Evolutionary conservation across 2,113 vertebrate genomes (phyloP).

Genomic region (Jacana jacana): DNA sequence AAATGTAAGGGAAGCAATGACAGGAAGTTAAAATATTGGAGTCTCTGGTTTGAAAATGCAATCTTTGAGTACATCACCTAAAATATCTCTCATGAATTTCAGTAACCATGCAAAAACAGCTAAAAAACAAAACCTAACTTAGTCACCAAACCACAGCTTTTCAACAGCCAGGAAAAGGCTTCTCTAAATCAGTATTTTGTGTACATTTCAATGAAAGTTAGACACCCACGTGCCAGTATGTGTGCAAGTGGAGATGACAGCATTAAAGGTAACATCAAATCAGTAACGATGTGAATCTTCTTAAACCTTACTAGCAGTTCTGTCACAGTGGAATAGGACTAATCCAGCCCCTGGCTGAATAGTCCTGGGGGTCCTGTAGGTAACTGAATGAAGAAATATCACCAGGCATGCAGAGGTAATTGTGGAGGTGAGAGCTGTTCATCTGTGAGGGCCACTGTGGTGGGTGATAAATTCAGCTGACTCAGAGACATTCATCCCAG

Average conservation of each 20-base stretch:
- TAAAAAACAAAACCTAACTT: slow-evolving; percentile 23
- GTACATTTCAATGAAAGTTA: not conserved
- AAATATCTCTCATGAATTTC: slow-evolving; percentile 23
- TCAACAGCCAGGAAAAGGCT: not conserved
- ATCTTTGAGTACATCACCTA: not conserved
- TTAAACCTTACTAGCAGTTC: not conserved
- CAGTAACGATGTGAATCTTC: not conserved
- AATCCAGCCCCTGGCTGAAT: not conserved
- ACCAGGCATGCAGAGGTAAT: not conserved
- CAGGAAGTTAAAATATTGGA: not conserved
- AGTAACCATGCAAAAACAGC: not conserved
- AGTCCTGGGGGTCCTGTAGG: not conserved
- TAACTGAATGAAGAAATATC: not conserved
- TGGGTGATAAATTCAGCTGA: not conserved
- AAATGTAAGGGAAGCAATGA: slow-evolving; percentile 7
- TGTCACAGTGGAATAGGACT: not conserved
- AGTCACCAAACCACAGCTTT: slow-evolving; percentile 24
- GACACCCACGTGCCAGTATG: not conserved
- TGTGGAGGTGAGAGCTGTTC: not conserved
- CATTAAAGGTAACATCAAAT: not conserved
- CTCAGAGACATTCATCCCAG: not conserved
- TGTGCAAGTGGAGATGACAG: not conserved
- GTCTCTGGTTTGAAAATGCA: not conserved
- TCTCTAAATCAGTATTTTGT: slow-evolving; percentile 13
- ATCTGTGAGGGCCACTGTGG: not conserved